These are phyloP conservation scores for Protobothrops mucrosquamatus DNA, from an alignment of 2,113 vertebrate species.

Conservation along the genomic window DNA sequence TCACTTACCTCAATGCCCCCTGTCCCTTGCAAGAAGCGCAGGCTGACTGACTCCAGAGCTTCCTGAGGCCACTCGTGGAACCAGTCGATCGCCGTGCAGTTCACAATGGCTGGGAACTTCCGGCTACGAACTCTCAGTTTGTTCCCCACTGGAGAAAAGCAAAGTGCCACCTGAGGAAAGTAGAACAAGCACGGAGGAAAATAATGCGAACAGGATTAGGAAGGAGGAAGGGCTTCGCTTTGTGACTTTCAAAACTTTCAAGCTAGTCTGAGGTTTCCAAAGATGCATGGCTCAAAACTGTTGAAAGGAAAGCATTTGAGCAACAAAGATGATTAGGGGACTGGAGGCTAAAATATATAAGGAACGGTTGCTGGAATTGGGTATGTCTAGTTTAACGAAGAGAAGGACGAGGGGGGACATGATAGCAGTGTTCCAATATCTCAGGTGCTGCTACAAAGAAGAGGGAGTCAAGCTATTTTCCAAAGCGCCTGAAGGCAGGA, in stretches of 20 bases:
- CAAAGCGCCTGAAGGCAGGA: no score
- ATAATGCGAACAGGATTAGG: not conserved
- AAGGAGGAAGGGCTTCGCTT: not conserved
- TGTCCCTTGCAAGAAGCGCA: conserved; percentile 81
- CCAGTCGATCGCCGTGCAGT: conserved; percentile 86
- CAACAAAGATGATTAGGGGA: no score
- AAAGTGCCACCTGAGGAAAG: conserved; percentile 80
- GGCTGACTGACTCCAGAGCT: conserved; percentile 90
- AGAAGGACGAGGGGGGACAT: no score
- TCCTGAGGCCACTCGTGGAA: conserved; percentile 92
- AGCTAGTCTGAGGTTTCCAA: not conserved
- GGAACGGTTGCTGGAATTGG: no score
- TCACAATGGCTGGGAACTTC: conserved; percentile 87
- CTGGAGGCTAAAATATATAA: no score
- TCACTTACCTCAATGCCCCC: conserved; percentile 82
- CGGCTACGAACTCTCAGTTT: conserved; percentile 82
- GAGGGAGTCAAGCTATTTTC: no score
- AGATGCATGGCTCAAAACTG: not conserved
- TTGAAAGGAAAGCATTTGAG: not conserved
- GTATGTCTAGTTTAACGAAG: no score
- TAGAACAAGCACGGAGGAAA: not conserved
- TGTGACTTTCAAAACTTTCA: not conserved
- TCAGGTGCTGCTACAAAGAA: no score
- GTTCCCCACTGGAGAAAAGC: conserved; percentile 88
- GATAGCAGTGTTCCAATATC: no score